These are phyloP conservation scores for Cyprinodon brontotheroides DNA, from an alignment of 2,113 vertebrate genomes.

Conservation along the genomic window DNA sequence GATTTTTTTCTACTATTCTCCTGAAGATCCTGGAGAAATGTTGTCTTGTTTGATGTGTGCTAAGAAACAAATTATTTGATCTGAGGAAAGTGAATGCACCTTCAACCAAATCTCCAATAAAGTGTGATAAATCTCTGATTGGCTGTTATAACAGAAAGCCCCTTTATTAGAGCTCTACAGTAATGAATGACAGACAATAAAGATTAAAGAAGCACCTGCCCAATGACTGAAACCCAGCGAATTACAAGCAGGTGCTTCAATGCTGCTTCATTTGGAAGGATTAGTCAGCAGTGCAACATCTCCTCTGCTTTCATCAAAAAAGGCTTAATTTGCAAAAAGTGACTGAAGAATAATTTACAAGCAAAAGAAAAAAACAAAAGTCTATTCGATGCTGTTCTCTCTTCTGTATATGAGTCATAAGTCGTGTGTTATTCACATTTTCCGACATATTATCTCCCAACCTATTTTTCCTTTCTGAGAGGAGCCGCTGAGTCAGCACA, in stretches of 20 bases:
- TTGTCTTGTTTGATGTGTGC: background rate
- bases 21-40: background rate
- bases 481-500: constrained; percentile 8
- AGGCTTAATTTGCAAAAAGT: background rate
- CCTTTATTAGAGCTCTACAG: background rate
- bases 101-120: too few species aligned
- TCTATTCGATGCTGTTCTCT: too few species aligned
- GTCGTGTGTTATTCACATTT: too few species aligned
- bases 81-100: background rate
- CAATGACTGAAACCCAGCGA: constrained; percentile 18
- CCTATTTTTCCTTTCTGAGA: background rate
- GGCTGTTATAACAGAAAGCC: background rate
- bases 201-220: constrained; percentile 47
- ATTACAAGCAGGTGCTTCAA: constrained; percentile 42
- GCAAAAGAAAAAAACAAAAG: background rate
- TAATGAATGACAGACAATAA: constrained; percentile 2
- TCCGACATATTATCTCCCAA: background rate
- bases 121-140: background rate
- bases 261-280: constrained; percentile 29
- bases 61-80: background rate
- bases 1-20: background rate
- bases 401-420: too few species aligned
- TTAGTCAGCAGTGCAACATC: constrained; percentile 24
- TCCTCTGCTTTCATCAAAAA: constrained; percentile 1
- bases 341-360: background rate